Conservation (phyloP, 2,888 invertebrate genomes). For the Bellardia pandia region DNA sequence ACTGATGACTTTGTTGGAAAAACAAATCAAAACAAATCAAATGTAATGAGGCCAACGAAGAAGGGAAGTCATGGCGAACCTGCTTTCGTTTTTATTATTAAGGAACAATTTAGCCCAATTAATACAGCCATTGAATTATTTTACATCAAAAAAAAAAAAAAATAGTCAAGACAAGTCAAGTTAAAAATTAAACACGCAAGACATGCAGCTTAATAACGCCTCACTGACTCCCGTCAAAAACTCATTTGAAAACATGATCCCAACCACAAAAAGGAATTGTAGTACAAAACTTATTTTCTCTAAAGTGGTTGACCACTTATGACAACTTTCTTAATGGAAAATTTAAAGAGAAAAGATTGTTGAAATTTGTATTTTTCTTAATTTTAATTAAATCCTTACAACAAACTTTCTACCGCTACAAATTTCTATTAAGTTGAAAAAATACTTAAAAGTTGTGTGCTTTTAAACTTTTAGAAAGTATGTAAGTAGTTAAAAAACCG, state of each 20-base stretch:
- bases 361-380: conserved; percentile 12
- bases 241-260: conserved; percentile 35
- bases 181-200: conserved; percentile 79
- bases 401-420: conserved; percentile 42
- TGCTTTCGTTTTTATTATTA: conserved; percentile 68
- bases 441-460: conserved; percentile 60
- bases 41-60: conserved; percentile 60
- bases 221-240: conserved; percentile 60
- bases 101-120: conserved; percentile 76
- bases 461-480: conserved; percentile 50
- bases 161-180: conserved; percentile 70
- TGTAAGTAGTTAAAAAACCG: conserved; percentile 27
- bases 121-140: conserved; percentile 64
- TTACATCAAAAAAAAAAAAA: conserved; percentile 55
- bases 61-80: conserved; percentile 26
- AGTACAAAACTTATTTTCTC: conserved; percentile 41
- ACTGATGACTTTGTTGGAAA: conserved; percentile 57
- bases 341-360: conserved; percentile 4
- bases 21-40: conserved; percentile 68
- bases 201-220: conserved; percentile 74
- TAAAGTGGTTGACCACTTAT: conserved; percentile 72
- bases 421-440: conserved; percentile 48
- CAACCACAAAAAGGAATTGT: conserved; percentile 31
- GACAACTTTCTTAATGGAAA: conserved; percentile 65
- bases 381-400: conserved; percentile 65